Evolutionary conservation across 2,888 invertebrate species (phyloP), one percentile per base, ranked within the genome.

Genomic region (Athripsodes cinereus): DNA sequence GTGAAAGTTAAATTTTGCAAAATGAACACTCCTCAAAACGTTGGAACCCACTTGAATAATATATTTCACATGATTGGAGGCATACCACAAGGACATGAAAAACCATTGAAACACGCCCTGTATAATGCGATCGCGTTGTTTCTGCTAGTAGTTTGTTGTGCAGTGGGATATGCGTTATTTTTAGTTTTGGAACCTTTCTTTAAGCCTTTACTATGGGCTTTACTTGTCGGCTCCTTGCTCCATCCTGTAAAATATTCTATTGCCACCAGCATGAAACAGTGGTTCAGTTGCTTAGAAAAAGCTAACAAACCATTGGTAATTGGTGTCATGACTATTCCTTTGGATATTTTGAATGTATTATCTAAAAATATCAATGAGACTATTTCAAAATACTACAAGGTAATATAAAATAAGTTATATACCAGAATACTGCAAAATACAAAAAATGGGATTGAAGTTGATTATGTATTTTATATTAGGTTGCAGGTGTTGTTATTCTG

Each of bases 211-310:
- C 81, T 97, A 66, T 99, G 98, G 98, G 96, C 98, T 0, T 78
- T 96, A 57, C 78, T 99, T 31, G 92, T 96, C 67, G 99, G 99
- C n/a, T 95, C 96, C 1, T 90, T 96, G 40, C 79, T 98, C n/a
- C 94, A 96, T 72, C 98, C 98, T 0, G 88, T 96, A 69, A 98
- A 98, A 72, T 83, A 88, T 61, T 86, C 84, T 57, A 72, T 96
- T 48, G 86, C 93, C 0, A 84, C 85, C 60, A 77, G 83, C 61
- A 79, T 93, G 20, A 85, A 88, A 66, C 81, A 83, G 64, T 95
- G 95, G 94, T 87, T 93, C 68, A 80, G 83, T 67, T 75, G 79
- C 55, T 70, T 88, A 46, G 87, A 89, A 67, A 80, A 81, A 60
- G 80, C 84, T 0, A 80, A 84, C 62, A 85, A 83, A 2, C 87